Percentiles rank a stretch among this genome's conserved stretches.
phyloP scores from a whole-genome alignment of 2,888 invertebrate species.

The Xestia xanthographa region DNA sequence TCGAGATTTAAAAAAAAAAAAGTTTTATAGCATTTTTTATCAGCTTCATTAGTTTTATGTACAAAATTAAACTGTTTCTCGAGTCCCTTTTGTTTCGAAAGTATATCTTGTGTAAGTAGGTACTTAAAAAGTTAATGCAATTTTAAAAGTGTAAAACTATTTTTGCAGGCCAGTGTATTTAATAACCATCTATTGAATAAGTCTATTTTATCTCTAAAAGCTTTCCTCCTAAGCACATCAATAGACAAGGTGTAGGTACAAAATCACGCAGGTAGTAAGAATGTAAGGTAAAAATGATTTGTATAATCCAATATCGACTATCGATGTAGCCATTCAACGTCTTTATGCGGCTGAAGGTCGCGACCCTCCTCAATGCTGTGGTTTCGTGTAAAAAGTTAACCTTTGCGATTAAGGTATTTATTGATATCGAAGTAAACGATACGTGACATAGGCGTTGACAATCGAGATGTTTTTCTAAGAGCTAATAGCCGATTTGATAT shows the following conservation, averaged over 20 bases:
- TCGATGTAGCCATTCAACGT: constrained; percentile 44
- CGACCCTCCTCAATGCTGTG: constrained; percentile 57
- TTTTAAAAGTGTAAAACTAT: too few relatives aligned
- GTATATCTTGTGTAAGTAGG: too few relatives aligned
- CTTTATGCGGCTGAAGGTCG: constrained; percentile 46
- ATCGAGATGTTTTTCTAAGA: neutral
- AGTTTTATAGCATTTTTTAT: too few relatives aligned
- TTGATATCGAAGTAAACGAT: constrained; percentile 35
- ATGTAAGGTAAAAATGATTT: constrained; percentile 41
- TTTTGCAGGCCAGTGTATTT: too few relatives aligned
- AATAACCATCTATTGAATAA: neutral
- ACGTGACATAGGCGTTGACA: constrained; percentile 6
- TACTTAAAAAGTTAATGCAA: too few relatives aligned
- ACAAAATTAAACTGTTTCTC: too few relatives aligned
- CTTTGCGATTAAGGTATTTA: constrained; percentile 48
- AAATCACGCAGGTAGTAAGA: neutral
- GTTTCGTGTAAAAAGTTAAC: constrained; percentile 43
- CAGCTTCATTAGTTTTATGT: too few relatives aligned
- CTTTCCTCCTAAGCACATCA: neutral
- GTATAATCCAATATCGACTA: constrained; percentile 53
- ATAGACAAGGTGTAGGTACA: neutral
- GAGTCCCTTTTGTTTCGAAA: too few relatives aligned
- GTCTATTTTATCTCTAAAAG: neutral
- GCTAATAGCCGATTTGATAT: too few relatives aligned
- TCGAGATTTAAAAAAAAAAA: too few relatives aligned